phyloP scores from a whole-genome alignment of 2,797 vertebrate species.

The Micrastur ruficollis region DNA sequence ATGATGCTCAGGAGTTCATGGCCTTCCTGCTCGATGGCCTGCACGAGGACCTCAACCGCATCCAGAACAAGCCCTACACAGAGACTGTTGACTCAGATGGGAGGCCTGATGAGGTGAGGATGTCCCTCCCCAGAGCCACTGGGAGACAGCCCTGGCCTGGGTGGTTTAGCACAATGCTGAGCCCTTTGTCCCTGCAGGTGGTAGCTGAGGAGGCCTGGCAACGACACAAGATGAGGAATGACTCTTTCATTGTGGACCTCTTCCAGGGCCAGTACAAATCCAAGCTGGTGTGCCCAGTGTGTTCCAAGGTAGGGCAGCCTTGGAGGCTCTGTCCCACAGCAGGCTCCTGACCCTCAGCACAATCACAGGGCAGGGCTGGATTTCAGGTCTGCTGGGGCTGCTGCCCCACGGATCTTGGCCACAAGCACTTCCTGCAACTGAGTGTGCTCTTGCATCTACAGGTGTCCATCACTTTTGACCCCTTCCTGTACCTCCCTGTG shows the following conservation, averaged over 20 bases:
- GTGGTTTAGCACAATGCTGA: background rate
- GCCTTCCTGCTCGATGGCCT: conserved; percentile 95
- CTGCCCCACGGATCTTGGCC: background rate
- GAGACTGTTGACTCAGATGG: conserved; percentile 92
- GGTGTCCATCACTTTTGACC: conserved; percentile 99
- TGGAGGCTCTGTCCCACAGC: background rate
- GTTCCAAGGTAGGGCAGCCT: conserved; percentile 86
- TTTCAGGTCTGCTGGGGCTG: background rate
- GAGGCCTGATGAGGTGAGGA: conserved; percentile 85
- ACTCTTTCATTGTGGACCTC: conserved; percentile 96
- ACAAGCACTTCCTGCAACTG: background rate
- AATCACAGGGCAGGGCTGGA: background rate
- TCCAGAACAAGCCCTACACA: conserved; percentile 98
- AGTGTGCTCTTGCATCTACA: conserved; percentile 35
- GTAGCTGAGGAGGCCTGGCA: conserved; percentile 98
- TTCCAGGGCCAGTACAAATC: conserved; percentile 99
- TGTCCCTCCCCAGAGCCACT: background rate
- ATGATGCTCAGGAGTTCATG: conserved; percentile 99
- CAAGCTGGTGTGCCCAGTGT: conserved; percentile 95
- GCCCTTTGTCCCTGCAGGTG: conserved; percentile 74
- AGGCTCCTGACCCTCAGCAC: background rate
- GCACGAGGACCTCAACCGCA: conserved; percentile 96
- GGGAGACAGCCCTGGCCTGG: background rate
- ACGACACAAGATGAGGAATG: conserved; percentile 97
- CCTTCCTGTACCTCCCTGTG: conserved; percentile 95